Conservation (phyloP, 2,113 vertebrate genomes). For the Columba livia region DNA sequence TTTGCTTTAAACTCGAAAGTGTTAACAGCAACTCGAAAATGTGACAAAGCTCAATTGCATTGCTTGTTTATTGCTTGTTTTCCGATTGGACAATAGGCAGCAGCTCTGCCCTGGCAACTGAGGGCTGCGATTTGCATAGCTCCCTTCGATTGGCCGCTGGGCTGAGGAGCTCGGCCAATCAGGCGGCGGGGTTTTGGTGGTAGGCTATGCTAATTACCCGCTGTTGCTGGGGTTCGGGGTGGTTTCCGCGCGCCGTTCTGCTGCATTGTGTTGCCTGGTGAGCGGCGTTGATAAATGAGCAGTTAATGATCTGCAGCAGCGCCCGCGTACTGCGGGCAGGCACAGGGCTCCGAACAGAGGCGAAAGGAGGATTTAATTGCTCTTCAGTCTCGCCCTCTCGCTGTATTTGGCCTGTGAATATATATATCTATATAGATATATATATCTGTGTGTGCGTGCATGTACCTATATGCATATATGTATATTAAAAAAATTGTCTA, state of each 20-base stretch:
- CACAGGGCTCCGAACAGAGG: slow-evolving; percentile 68
- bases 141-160: slow-evolving; percentile 85
- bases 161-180: slow-evolving; percentile 88
- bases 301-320: slow-evolving; percentile 91
- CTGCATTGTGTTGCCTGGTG: slow-evolving; percentile 94
- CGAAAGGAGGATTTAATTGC: slow-evolving; percentile 70
- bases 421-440: rapidly evolving
- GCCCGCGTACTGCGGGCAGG: slow-evolving; percentile 85
- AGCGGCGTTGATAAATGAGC: slow-evolving; percentile 93
- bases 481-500: background rate
- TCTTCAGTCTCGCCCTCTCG: slow-evolving; percentile 11
- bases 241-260: slow-evolving; percentile 87
- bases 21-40: slow-evolving; percentile 92
- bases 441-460: too few relatives aligned
- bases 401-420: background rate
- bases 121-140: slow-evolving; percentile 94
- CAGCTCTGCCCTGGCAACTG: slow-evolving; percentile 98
- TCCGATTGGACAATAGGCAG: slow-evolving; percentile 94
- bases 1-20: slow-evolving; percentile 78
- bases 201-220: slow-evolving; percentile 99
- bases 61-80: slow-evolving; percentile 98
- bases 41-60: slow-evolving; percentile 96
- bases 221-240: slow-evolving; percentile 97
- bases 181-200: slow-evolving; percentile 83
- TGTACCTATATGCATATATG: too few relatives aligned